Conservation (phyloP, 2,888 invertebrate genomes). For the Cantharis nigra region DNA sequence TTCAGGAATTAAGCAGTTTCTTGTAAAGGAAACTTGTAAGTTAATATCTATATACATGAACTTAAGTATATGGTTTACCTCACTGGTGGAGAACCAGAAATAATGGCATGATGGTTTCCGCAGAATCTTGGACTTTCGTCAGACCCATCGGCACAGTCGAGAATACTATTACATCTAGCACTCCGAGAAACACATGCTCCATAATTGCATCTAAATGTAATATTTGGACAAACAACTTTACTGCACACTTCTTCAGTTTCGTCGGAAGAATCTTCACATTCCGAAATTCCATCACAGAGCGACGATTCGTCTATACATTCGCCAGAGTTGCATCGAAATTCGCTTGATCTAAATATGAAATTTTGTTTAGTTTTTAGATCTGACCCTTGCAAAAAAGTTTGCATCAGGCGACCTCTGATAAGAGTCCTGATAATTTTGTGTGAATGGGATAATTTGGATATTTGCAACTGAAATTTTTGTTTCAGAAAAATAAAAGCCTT, state of each 20-base stretch:
- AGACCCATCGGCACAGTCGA: slow-evolving; percentile 52
- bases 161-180: slow-evolving; percentile 55
- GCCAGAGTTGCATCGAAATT: slow-evolving; percentile 43
- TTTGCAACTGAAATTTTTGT: no score
- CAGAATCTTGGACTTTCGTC: background rate
- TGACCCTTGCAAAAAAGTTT: no score
- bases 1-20: background rate
- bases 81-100: background rate
- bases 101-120: background rate
- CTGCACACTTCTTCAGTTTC: slow-evolving; percentile 45
- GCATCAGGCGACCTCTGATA: no score
- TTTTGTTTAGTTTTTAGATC: no score
- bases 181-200: slow-evolving; percentile 54
- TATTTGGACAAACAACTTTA: slow-evolving; percentile 23
- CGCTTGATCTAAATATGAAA: background rate
- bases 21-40: background rate
- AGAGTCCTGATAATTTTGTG: no score
- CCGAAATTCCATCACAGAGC: slow-evolving; percentile 55
- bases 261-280: slow-evolving; percentile 56
- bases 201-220: slow-evolving; percentile 43
- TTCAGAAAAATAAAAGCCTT: no score
- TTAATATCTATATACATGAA: background rate
- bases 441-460: no score
- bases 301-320: slow-evolving; percentile 51
- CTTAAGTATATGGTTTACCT: background rate